phyloP scores from a whole-genome alignment of 2,888 invertebrate genomes.

The Ormyrus rosae region DNA sequence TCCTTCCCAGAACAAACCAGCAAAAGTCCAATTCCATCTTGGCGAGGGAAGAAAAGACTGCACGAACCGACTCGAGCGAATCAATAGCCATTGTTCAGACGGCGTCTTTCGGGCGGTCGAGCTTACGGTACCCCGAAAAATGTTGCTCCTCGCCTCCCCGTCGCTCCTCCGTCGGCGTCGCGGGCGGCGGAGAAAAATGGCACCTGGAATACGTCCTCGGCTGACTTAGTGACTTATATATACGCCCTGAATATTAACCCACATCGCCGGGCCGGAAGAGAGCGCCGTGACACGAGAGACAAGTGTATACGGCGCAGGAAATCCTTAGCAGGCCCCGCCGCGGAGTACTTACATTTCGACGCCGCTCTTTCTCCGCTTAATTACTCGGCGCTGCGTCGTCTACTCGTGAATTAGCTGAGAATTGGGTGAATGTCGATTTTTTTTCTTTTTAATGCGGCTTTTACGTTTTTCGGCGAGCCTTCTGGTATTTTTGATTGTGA shows the following conservation, averaged over 20 bases:
- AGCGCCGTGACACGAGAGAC: slow-evolving; percentile 28
- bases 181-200: too few relatives aligned
- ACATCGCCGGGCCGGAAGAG: slow-evolving; percentile 23
- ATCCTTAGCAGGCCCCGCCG: slow-evolving; percentile 3
- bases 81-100: slow-evolving; percentile 44
- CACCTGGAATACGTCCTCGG: not conserved
- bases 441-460: too few relatives aligned
- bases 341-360: not conserved
- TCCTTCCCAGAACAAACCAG: too few relatives aligned
- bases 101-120: slow-evolving; percentile 32
- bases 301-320: slow-evolving; percentile 32
- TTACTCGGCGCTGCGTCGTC: too few relatives aligned
- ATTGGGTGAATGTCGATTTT: too few relatives aligned
- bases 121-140: slow-evolving; percentile 50
- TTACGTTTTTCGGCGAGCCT: too few relatives aligned
- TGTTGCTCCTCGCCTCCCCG: slow-evolving; percentile 22
- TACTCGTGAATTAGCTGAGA: too few relatives aligned
- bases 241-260: slow-evolving; percentile 44
- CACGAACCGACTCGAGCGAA: not conserved
- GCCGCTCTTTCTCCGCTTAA: not conserved
- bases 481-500: too few relatives aligned
- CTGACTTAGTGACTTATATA: not conserved
- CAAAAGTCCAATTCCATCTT: too few relatives aligned
- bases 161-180: slow-evolving; percentile 7
- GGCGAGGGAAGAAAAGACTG: not conserved